Base-by-base conservation (phyloP, 2,888 invertebrate genomes). In the Adela reaumurella region DNA sequence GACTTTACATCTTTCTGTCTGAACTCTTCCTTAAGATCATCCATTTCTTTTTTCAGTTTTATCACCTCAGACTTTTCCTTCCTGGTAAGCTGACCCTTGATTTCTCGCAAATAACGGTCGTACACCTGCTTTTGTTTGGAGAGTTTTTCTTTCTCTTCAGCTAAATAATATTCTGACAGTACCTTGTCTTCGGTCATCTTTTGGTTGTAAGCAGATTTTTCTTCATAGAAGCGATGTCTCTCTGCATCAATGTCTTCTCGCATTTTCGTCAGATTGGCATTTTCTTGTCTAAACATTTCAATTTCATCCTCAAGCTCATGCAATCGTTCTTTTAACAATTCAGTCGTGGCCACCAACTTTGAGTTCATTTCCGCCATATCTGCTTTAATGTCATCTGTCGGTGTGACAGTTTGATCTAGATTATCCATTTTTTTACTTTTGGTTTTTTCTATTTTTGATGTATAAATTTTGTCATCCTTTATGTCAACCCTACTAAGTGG, bases 1-100 rank as follows among this genome's bases (percentile, higher is more conserved):
- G 87, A 87, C 58, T 86, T 83, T 16, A 85, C 83, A 57, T 92
- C 91, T 68, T 89, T 90, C n/a, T 84, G 63, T 60, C 83, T 84
- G 17, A 88, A 71, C 55, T 89, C 86, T 53, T 86, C 84, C 63
- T 84, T 86, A 1, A 89, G 65, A 44, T 83, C 79, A 48, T 74
- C 81, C 29, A 91, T 65, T 67, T 89, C 85, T 50, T 85, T 82
- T 57, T 83, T 88, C 10, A 90, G 66, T 53, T 70, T 74, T 1
- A 81, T 67, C 11, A 88, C 80, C 67, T 90, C 89, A 60, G 86
- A 87, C 54, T 87, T 83, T 51, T 89, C 89, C 61, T 86, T 85
- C 59, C 83, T 86, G 51, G 71, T 83, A 0, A 85, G 74, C 51
- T 82, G 73, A n/a, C 84, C 84, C 63, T 86, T 86, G 53, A 86